Percentiles rank a stretch among this genome's conserved stretches.
Evolutionary conservation across 2,797 vertebrate species (phyloP).

Genomic region (Chaetodon trifasciatus): DNA sequence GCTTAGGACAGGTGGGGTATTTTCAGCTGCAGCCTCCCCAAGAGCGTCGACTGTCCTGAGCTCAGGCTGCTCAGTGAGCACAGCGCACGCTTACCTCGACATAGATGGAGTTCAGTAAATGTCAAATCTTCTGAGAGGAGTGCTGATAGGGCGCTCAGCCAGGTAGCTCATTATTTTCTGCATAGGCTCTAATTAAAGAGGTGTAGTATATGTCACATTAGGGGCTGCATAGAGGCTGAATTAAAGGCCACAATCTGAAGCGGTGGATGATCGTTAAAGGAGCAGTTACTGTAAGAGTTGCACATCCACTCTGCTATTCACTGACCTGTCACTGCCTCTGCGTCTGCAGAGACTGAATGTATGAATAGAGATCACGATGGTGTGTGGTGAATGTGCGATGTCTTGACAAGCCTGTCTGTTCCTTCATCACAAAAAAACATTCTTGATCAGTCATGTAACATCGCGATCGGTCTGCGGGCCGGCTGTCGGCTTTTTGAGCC

Average conservation of each 20-base stretch:
- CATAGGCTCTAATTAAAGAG: constrained; percentile 63
- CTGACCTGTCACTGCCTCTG: constrained; percentile 14
- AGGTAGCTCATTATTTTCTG: constrained; percentile 67
- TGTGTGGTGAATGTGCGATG: background rate
- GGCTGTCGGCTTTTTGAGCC: background rate
- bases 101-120: constrained; percentile 64
- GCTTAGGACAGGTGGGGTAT: constrained; percentile 6
- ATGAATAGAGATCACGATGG: background rate
- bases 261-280: constrained; percentile 38
- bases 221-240: constrained; percentile 16
- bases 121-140: constrained; percentile 69
- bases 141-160: constrained; percentile 59
- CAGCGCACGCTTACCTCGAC: constrained; percentile 30
- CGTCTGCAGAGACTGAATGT: background rate
- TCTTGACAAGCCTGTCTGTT: background rate
- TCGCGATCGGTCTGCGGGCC: background rate
- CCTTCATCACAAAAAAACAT: background rate
- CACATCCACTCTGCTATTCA: background rate
- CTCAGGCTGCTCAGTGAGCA: background rate
- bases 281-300: constrained; percentile 21
- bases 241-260: constrained; percentile 46
- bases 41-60: background rate
- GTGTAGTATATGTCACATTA: constrained; percentile 41
- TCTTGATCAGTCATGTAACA: background rate
- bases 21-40: constrained; percentile 22